Evolutionary conservation across 2,888 invertebrate species (phyloP).

Genomic region (Callinectes sapidus): DNA sequence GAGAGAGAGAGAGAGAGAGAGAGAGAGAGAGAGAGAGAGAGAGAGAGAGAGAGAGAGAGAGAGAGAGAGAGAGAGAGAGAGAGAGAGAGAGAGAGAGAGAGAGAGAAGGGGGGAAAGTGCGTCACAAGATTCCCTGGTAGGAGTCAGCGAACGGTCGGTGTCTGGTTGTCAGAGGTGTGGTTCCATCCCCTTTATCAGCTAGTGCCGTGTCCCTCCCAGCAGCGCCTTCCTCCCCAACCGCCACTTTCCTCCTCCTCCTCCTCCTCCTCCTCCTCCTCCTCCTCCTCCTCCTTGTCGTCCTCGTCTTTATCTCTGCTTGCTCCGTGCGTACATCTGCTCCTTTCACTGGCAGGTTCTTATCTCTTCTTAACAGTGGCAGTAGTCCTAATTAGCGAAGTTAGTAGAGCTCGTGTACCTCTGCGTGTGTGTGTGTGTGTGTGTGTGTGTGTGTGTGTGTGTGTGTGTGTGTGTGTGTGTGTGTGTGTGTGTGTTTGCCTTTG

Average conservation of each 20-base stretch:
- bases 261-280: neutral
- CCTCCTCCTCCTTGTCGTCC: neutral
- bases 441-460: constrained; percentile 39
- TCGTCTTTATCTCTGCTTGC: neutral
- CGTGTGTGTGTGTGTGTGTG: constrained; percentile 37
- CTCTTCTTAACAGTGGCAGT: constrained; percentile 25
- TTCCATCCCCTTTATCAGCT: constrained; percentile 19
- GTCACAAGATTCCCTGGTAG: constrained; percentile 20
- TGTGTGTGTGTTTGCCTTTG: constrained; percentile 19
- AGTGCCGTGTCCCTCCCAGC: constrained; percentile 17
- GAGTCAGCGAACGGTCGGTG: constrained; percentile 22
- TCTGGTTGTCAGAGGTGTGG: constrained; percentile 20
- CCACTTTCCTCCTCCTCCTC: constrained; percentile 15
- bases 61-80: constrained; percentile 56
- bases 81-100: constrained; percentile 52
- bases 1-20: constrained; percentile 55
- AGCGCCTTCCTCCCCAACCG: constrained; percentile 15
- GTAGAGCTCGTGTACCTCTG: neutral
- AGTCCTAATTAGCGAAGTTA: constrained; percentile 13
- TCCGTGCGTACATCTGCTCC: neutral
- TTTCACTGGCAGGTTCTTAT: neutral
- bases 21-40: constrained; percentile 58
- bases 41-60: constrained; percentile 45
- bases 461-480: constrained; percentile 51
- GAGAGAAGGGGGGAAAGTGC: constrained; percentile 32